These are phyloP conservation scores for Sebastes aleutianus DNA, from an alignment of 2,797 vertebrate genomes.

Conservation along the genomic window DNA sequence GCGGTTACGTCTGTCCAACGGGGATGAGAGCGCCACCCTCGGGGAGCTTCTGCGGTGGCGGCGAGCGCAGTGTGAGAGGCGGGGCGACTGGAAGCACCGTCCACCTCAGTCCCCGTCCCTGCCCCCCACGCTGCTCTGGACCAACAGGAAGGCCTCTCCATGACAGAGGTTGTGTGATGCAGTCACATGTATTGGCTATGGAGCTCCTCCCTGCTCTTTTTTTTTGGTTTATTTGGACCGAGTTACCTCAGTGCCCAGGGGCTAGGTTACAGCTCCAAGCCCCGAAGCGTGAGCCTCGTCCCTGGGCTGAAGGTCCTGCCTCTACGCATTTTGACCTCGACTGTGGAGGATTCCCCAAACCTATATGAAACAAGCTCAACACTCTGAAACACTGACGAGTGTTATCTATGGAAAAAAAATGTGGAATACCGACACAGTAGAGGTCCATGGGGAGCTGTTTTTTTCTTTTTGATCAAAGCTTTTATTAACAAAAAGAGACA, in stretches of 20 bases:
- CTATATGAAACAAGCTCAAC: neutral
- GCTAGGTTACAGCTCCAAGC: constrained; percentile 6
- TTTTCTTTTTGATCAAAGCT: constrained; percentile 20
- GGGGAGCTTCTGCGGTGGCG: constrained; percentile 89
- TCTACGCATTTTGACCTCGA: constrained; percentile 20
- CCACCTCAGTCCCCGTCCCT: constrained; percentile 80
- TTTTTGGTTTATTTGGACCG: constrained; percentile 20
- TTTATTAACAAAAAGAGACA: constrained; percentile 22
- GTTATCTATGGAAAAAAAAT: neutral
- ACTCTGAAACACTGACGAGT: constrained; percentile 1
- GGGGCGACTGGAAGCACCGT: constrained; percentile 82
- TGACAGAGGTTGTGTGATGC: constrained; percentile 44
- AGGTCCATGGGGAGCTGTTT: neutral
- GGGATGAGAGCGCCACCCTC: constrained; percentile 85
- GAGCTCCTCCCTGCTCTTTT: constrained; percentile 1
- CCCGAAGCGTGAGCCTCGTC: constrained; percentile 23
- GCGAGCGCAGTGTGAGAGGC: constrained; percentile 87
- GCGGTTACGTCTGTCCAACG: constrained; percentile 83
- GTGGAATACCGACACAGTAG: neutral
- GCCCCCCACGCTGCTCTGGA: constrained; percentile 84
- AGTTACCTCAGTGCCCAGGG: constrained; percentile 29
- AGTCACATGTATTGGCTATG: neutral
- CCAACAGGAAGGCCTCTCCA: constrained; percentile 85
- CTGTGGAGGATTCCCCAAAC: constrained; percentile 30
- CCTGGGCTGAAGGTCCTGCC: constrained; percentile 40